Evolutionary conservation across 2,888 invertebrate genomes (phyloP).

Genomic region (Xestia sexstrigata): DNA sequence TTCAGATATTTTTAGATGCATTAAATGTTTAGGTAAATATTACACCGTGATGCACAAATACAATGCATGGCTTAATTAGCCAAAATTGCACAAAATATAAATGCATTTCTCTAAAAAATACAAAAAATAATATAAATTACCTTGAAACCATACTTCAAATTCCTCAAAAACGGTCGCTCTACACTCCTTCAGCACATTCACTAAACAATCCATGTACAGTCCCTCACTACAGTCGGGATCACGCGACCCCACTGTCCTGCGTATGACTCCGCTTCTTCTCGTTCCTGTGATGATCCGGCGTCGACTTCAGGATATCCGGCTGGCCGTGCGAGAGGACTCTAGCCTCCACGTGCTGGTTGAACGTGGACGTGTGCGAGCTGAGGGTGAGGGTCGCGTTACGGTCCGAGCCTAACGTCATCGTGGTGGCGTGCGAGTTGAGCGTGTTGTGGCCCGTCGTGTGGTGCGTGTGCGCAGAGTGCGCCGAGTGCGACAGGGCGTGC

Average conservation of each 20-base stretch:
- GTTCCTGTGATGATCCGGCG: slow-evolving; percentile 94
- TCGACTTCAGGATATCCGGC: slow-evolving; percentile 96
- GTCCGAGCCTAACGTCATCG: slow-evolving; percentile 85
- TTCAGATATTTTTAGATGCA: background rate
- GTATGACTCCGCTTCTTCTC: slow-evolving; percentile 85
- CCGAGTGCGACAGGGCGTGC: slow-evolving; percentile 67
- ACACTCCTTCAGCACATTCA: slow-evolving; percentile 42
- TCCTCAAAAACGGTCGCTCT: slow-evolving; percentile 48
- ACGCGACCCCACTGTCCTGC: slow-evolving; percentile 86
- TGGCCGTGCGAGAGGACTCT: slow-evolving; percentile 90
- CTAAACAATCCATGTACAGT: slow-evolving; percentile 54
- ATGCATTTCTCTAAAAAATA: background rate
- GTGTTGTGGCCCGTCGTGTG: slow-evolving; percentile 90
- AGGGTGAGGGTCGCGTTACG: slow-evolving; percentile 83
- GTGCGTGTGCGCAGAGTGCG: slow-evolving; percentile 75
- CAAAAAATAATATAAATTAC: background rate
- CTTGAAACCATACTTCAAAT: slow-evolving; percentile 12
- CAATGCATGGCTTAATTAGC: background rate
- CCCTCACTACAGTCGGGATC: slow-evolving; percentile 69
- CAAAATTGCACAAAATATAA: background rate
- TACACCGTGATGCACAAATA: background rate
- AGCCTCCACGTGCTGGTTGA: slow-evolving; percentile 77
- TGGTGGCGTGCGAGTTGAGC: slow-evolving; percentile 90
- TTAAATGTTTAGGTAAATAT: background rate
- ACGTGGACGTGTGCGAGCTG: slow-evolving; percentile 84